phyloP scores from a whole-genome alignment of 1,140 invertebrate genomes.

The Akabosia matsudoensis region DNA sequence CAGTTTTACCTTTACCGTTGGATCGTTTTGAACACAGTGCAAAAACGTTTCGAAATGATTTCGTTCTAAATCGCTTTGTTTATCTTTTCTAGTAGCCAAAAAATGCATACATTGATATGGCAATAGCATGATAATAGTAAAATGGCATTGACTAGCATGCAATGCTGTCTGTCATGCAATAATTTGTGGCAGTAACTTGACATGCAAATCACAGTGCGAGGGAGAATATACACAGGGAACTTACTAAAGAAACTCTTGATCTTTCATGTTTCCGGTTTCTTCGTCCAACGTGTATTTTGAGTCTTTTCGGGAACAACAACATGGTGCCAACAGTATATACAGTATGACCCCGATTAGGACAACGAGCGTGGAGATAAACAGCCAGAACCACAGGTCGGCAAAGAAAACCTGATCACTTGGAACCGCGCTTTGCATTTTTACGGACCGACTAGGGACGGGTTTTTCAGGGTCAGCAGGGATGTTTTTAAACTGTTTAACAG shows the following conservation, averaged over 20 bases:
- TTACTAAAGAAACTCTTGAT: conserved; percentile 6
- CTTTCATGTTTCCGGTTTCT: not conserved
- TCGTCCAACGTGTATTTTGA: not conserved
- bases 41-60: too few relatives aligned
- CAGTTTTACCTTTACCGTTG: too few relatives aligned
- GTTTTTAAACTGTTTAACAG: not conserved
- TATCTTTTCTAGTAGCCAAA: too few relatives aligned
- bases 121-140: too few relatives aligned
- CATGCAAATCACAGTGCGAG: too few relatives aligned
- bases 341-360: not conserved
- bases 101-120: too few relatives aligned
- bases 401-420: not conserved
- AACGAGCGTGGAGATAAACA: not conserved
- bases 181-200: too few relatives aligned
- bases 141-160: too few relatives aligned
- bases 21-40: too few relatives aligned
- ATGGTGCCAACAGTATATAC: not conserved
- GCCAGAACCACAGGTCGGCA: conserved; percentile 8
- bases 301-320: not conserved
- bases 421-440: not conserved
- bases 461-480: not conserved
- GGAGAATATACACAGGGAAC: too few relatives aligned
- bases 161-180: too few relatives aligned
- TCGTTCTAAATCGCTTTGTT: too few relatives aligned
- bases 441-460: not conserved